These are phyloP conservation scores for Fragum fragum DNA, from an alignment of 2,888 invertebrate genomes.

Conservation along the genomic window DNA sequence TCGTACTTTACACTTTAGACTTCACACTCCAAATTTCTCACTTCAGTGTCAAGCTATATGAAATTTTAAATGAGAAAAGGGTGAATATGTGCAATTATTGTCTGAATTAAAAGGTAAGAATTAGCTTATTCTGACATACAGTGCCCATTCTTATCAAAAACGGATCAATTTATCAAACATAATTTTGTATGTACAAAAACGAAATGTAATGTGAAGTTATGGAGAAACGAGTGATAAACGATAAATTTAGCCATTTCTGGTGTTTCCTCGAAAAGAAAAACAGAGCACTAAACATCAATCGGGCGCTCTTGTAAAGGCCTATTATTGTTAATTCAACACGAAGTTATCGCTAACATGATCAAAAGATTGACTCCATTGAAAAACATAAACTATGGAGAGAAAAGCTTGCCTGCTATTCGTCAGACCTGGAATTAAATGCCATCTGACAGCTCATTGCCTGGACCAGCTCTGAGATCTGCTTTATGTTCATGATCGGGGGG, in stretches of 20 bases:
- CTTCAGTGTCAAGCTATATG: too few relatives aligned
- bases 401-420: slow-evolving; percentile 56
- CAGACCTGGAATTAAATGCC: slow-evolving; percentile 64
- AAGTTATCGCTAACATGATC: slow-evolving; percentile 68
- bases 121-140: too few relatives aligned
- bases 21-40: too few relatives aligned
- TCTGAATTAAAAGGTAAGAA: too few relatives aligned
- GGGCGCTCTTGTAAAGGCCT: slow-evolving; percentile 50
- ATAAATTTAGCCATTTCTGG: slow-evolving; percentile 45
- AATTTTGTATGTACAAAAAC: too few relatives aligned
- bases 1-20: too few relatives aligned
- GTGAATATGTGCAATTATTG: too few relatives aligned
- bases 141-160: too few relatives aligned
- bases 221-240: slow-evolving; percentile 38
- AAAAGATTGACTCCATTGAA: slow-evolving; percentile 59
- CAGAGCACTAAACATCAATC: slow-evolving; percentile 60
- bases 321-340: slow-evolving; percentile 68
- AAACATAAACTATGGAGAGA: slow-evolving; percentile 61
- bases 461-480: slow-evolving; percentile 34
- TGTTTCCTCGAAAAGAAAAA: slow-evolving; percentile 4
- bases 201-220: too few relatives aligned
- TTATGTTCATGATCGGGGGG: slow-evolving; percentile 35
- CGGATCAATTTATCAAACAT: too few relatives aligned
- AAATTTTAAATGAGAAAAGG: too few relatives aligned
- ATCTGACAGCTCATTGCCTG: slow-evolving; percentile 52